phyloP scores from a whole-genome alignment of 2,797 vertebrate genomes.

The Amblyopsis hoosieri region DNA sequence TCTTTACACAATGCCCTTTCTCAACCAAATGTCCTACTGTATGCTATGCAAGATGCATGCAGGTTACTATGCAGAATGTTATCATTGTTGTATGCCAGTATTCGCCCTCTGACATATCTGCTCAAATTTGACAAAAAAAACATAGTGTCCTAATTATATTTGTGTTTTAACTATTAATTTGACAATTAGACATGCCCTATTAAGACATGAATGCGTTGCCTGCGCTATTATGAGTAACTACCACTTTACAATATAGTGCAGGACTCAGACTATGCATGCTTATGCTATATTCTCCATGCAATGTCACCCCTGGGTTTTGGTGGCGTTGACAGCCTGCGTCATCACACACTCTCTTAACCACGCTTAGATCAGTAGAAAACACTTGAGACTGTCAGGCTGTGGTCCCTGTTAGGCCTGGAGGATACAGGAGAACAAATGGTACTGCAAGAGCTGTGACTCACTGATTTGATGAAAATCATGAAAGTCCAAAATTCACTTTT shows the following conservation, averaged over 20 bases:
- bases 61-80: not conserved
- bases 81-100: not conserved
- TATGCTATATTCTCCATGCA: slow-evolving; percentile 32
- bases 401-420: slow-evolving; percentile 7
- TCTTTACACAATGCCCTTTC: too few relatives aligned
- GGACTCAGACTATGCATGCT: slow-evolving; percentile 25
- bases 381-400: slow-evolving; percentile 21
- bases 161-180: not conserved
- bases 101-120: too few relatives aligned
- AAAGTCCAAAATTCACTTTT: not conserved
- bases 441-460: slow-evolving; percentile 35
- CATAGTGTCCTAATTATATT: not conserved
- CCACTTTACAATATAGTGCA: slow-evolving; percentile 18
- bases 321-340: slow-evolving; percentile 14
- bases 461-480: slow-evolving; percentile 15
- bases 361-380: slow-evolving; percentile 1
- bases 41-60: too few relatives aligned
- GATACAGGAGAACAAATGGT: slow-evolving; percentile 24
- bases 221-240: slow-evolving; percentile 17
- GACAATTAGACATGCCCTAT: slow-evolving; percentile 3
- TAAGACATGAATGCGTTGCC: slow-evolving; percentile 17
- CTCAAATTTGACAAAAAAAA: too few relatives aligned
- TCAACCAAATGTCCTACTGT: too few relatives aligned
- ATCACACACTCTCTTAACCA: slow-evolving; percentile 24
- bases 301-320: slow-evolving; percentile 22